phyloP scores from a whole-genome alignment of 1,140 invertebrate genomes.

The Battus philenor region DNA sequence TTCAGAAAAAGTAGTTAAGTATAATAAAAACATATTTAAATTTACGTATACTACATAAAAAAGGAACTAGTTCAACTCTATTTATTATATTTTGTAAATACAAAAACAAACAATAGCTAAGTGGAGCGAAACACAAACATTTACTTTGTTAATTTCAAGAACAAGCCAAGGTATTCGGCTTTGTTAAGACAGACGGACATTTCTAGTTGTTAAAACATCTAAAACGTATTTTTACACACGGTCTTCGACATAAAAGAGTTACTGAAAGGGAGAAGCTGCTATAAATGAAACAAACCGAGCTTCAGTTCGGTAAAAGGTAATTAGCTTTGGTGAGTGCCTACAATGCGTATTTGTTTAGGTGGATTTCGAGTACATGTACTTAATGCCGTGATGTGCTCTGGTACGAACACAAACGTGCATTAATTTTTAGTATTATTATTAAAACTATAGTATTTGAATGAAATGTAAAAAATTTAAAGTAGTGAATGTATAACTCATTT shows the following conservation, averaged over 20 bases:
- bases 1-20: too few species aligned
- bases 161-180: slow-evolving; percentile 4
- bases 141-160: slow-evolving; percentile 10
- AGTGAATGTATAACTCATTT: too few species aligned
- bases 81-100: too few species aligned
- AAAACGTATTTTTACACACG: slow-evolving; percentile 50
- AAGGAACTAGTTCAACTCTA: neutral
- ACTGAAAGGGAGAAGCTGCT: slow-evolving; percentile 38
- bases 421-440: neutral
- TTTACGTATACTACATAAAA: neutral
- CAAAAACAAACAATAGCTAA: too few species aligned
- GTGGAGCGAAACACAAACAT: too few species aligned
- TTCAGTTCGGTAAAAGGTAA: slow-evolving; percentile 25
- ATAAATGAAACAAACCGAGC: slow-evolving; percentile 27
- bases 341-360: neutral
- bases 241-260: slow-evolving; percentile 50
- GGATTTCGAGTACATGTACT: too few species aligned
- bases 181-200: slow-evolving; percentile 26
- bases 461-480: too few species aligned
- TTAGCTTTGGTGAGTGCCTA: slow-evolving; percentile 9
- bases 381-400: neutral
- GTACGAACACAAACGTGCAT: neutral
- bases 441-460: too few species aligned
- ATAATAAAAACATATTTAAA: neutral
- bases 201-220: slow-evolving; percentile 30